Conservation (phyloP, 2,797 vertebrate genomes). For the Falco berigora region DNA sequence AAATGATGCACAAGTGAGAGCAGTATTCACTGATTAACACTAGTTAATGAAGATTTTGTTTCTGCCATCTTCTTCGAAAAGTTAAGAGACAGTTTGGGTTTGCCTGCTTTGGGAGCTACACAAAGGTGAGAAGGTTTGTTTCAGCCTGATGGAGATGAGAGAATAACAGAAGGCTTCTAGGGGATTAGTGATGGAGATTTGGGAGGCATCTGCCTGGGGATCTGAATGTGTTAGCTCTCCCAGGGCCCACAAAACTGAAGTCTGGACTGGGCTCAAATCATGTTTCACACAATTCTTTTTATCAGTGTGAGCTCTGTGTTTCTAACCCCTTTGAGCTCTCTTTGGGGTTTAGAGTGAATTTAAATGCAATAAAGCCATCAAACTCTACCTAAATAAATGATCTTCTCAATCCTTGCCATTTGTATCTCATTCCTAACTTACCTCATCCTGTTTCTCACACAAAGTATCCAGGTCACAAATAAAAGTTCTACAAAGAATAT, state of each 20-base stretch:
- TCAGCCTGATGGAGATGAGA: constrained; percentile 46
- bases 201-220: constrained; percentile 52
- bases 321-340: not conserved
- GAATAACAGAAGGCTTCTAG: constrained; percentile 50
- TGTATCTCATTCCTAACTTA: not conserved
- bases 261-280: constrained; percentile 38
- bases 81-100: constrained; percentile 18
- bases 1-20: not conserved
- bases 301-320: not conserved
- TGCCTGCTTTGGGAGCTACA: constrained; percentile 10
- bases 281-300: constrained; percentile 11
- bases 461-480: not conserved
- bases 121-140: constrained; percentile 38
- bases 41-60: not conserved
- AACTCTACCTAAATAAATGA: not conserved
- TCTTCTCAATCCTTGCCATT: not conserved
- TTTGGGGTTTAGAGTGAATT: not conserved
- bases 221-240: constrained; percentile 39
- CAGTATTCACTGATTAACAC: not conserved
- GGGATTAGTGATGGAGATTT: constrained; percentile 14
- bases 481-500: not conserved
- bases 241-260: constrained; percentile 26
- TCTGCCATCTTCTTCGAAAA: constrained; percentile 20
- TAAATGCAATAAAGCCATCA: not conserved
- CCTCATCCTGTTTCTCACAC: not conserved